Evolutionary conservation across 2,888 invertebrate genomes (phyloP), one percentile per base, ranked within the genome.

Genomic region (Ophion slaviceki): DNA sequence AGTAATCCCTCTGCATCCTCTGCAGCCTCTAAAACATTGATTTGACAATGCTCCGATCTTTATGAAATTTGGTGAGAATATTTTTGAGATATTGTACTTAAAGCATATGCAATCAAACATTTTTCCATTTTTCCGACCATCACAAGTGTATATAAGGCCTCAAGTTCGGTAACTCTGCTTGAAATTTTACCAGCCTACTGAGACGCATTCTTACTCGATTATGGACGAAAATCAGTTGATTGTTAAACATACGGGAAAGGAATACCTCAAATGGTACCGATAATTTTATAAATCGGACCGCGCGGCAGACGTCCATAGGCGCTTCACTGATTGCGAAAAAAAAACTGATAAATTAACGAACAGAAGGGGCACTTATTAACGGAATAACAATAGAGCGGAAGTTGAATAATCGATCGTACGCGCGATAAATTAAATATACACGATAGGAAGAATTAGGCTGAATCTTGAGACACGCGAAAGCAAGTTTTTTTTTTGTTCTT

Each of bases 231-330:
- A 32, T 4, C 32, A 2, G 32, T 32, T 32, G 4, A 24, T 24
- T 24, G 32, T 4, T 32, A 32, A 32, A 32, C 1, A 32, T 32
- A 4, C 32, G 32, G 32, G 32, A 32, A 32, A 32, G 32, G 32
- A 32, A 32, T 32, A 32, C 32, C 32, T 32, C 4, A 80, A 80
- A 67, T 74, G 81, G 81, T 67, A 72, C 72, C 81, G 80, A 85
- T 85, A 78, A 85, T 81, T 81, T 78, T 81, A 78, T 81, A 85
- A 81, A 70, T 32, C 81, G 81, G 78, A 75, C 64, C 28, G 45
- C 59, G 68, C 20, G 66, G 57, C 36, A 72, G 45, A 24, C 66
- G 82, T 66, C 62, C 64, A 64, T 84, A 70, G 71, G 47, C 76
- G 79, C 57, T 71, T 71, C 66, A 53, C 71, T 24, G 77, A 59